Base-by-base conservation (phyloP, 1,140 invertebrate genomes). In the Magallana angulata region DNA sequence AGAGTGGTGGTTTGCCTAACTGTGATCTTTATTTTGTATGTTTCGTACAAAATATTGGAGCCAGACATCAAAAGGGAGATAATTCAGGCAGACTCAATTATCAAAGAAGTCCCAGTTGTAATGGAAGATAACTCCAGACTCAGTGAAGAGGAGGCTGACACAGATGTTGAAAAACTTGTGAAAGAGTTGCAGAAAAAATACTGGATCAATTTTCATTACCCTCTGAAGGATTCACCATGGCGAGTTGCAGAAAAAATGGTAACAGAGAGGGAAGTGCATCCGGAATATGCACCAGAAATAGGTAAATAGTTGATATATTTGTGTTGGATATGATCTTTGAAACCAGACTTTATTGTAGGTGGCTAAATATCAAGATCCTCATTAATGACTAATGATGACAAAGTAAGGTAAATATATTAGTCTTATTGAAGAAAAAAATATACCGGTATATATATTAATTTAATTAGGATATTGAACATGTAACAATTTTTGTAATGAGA, bases 211-310 rank as follows among this genome's bases (percentile, higher is more conserved):
- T 86, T 85, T 58, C 56, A 87, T 82, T 76, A 57, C 68, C 64
- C 59, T 9, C n/a, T 90, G 14, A 56, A 71, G 36, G 85, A 87
- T 7, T 87, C 91, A n/a, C 88, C 90, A 62, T 92, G 91, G 91
- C 57, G 81, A 14, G 57, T 90, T 14, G 90, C 90, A 58, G 90
- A 80, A 16, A 62, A 64, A 12, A 97, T 97, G 97, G 96, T 96
- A 7, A 96, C 95, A 93, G 95, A 96, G 68, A 95, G 96, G 80
- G 96, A 96, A 87, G 95, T 97, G 76, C 96, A 96, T 93, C 97
- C 97, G 14, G 95, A 95, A 58, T 84, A 90, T 58, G 89, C 90
- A 1, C 91, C 92, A 30, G 90, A 93, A 82, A 36, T 92, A 68
- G 91, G 91, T 90, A 90, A 85, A 48, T 48, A 48, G 36, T 48